Evolutionary conservation across 2,113 vertebrate species (phyloP).

Genomic region (Lanius collurio): DNA sequence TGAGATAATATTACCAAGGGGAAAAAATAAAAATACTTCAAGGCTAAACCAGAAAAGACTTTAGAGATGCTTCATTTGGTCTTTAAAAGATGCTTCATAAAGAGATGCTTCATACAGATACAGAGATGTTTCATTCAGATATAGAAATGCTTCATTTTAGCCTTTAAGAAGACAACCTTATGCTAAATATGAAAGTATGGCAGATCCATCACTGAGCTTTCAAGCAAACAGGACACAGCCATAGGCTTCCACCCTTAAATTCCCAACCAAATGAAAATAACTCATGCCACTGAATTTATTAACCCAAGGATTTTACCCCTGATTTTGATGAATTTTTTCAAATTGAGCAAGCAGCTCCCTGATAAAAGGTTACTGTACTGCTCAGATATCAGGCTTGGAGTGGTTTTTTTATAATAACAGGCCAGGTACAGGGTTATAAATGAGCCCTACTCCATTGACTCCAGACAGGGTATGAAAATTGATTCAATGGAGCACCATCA

Average conservation of each 20-base stretch:
- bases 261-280: not conserved
- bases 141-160: not conserved
- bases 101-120: not conserved
- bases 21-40: not conserved
- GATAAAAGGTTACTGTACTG: not conserved
- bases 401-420: not conserved
- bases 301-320: not conserved
- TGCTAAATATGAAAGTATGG: not conserved
- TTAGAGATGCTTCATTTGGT: not conserved
- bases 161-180: not conserved
- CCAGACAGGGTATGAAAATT: conserved; percentile 47
- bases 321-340: conserved; percentile 10
- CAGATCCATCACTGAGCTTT: not conserved
- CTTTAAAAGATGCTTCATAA: not conserved
- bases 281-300: not conserved
- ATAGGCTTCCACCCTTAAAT: not conserved
- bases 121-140: not conserved
- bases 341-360: not conserved
- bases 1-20: not conserved
- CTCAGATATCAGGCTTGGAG: not conserved
- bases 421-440: conserved; percentile 26
- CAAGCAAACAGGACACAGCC: not conserved
- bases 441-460: conserved; percentile 48
- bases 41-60: conserved; percentile 6
- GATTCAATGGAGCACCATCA: conserved; percentile 31